Evolutionary conservation across 2,797 vertebrate genomes (phyloP), one percentile per base, ranked within the genome.

Genomic region (Microctenopoma steveboyesi): DNA sequence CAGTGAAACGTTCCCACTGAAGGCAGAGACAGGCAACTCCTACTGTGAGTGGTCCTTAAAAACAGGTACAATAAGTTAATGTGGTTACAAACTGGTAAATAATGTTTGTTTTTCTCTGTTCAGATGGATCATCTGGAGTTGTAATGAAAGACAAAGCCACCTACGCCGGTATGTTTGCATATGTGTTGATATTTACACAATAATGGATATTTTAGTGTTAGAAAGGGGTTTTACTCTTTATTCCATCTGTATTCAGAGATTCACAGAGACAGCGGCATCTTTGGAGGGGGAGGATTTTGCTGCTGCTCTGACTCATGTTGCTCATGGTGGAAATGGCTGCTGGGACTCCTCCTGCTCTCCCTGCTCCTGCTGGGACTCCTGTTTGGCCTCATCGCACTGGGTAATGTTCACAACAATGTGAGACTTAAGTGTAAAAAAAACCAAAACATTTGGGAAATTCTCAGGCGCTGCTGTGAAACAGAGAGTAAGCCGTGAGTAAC

Each of bases 241-340:
- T 25, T 56, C n/a, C 30, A 5, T 80, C 42, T 18, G 18, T 18
- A 18, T n/a, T n/a, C 82, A 95, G 94, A 93, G 83, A 93, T 94
- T 55, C 86, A 72, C 61, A 91, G 82, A 35, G 92, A 92, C 70
- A 86, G 84, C 1, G 85, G 87, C n/a, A 42, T 80, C 61, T 90
- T 91, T 1, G 90, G 90, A 22, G 87, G 86, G 0, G 91, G 88
- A 56, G 89, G 89, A 45, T 72, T 92, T 0, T 93, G 91, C 66
- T 92, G 92, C 39, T 94, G 89, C 49, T 90, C 91, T 0, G 90
- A 95, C 22, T 69, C 93, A 1, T 94, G 95, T 77, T 99, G 97
- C 82, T 97, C 95, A 75, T 99, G 97, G 98, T 99, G 97, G 98
- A 99, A 98, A 80, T 99, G 98, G 98, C 93, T 98, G 18, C 92